phyloP scores from a whole-genome alignment of 2,797 vertebrate species.

The Alca torda region DNA sequence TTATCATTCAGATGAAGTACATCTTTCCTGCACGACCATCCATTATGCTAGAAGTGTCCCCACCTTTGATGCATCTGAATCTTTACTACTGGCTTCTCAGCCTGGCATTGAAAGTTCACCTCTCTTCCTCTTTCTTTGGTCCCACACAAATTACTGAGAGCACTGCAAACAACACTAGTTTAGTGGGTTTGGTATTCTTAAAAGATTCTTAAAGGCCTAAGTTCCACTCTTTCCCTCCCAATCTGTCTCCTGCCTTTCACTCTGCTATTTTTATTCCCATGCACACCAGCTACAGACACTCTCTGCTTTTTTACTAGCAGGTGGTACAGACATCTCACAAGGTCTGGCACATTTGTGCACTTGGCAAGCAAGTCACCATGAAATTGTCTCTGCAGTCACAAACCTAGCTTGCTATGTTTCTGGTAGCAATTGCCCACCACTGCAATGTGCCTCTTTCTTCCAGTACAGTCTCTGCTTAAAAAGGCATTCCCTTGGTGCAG shows the following conservation, averaged over 20 bases:
- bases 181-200: not conserved
- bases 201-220: not conserved
- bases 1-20: not conserved
- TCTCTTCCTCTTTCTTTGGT: not conserved
- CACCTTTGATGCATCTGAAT: not conserved
- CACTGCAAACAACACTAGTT: not conserved
- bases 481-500: not conserved
- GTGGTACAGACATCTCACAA: not conserved
- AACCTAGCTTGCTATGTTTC: not conserved
- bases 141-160: not conserved
- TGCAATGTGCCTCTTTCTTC: not conserved
- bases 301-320: not conserved
- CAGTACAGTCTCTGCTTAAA: not conserved
- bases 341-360: not conserved
- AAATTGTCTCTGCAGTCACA: not conserved
- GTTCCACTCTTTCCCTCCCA: not conserved
- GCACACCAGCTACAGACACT: not conserved
- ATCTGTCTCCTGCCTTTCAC: not conserved
- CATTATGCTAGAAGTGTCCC: not conserved
- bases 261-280: not conserved
- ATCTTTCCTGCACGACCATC: not conserved
- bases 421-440: not conserved
- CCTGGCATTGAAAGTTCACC: accelerated
- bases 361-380: not conserved
- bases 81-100: not conserved